Conservation (phyloP, 1,140 invertebrate genomes). For the Augochlora pura region DNA sequence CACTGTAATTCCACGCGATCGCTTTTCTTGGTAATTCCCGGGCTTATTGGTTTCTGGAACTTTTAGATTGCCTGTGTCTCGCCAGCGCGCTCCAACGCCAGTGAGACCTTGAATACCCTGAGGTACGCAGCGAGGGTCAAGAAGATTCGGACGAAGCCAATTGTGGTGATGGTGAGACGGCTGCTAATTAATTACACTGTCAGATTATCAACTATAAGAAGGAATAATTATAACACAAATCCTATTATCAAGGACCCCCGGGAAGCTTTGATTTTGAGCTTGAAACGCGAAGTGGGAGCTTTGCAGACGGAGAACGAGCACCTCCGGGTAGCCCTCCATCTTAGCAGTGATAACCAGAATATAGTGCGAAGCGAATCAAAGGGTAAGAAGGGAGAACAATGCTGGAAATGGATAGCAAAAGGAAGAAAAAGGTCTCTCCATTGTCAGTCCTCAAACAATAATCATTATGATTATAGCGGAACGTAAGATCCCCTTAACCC, state of each 20-base stretch:
- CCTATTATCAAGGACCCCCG: conserved; percentile 87
- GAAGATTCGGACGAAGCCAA: conserved; percentile 92
- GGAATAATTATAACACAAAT: background rate
- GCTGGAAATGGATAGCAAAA: too few relatives aligned
- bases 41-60: background rate
- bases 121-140: conserved; percentile 93
- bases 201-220: too few relatives aligned
- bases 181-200: too few relatives aligned
- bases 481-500: conserved; percentile 70
- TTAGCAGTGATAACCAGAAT: conserved; percentile 68
- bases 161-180: conserved; percentile 92
- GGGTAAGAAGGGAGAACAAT: conserved; percentile 41
- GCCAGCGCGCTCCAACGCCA: conserved; percentile 90
- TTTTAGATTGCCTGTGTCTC: conserved; percentile 94
- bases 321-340: conserved; percentile 86
- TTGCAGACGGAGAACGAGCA: conserved; percentile 96
- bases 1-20: background rate
- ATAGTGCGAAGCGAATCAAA: conserved; percentile 60
- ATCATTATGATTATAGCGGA: conserved; percentile 53
- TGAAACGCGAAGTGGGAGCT: conserved; percentile 93
- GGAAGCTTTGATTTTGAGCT: conserved; percentile 93
- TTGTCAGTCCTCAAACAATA: too few relatives aligned
- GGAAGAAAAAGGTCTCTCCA: too few relatives aligned
- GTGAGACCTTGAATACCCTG: conserved; percentile 95
- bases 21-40: background rate